These are phyloP conservation scores for Prochilodus magdalenae DNA, from an alignment of 2,113 vertebrate species.

Conservation along the genomic window DNA sequence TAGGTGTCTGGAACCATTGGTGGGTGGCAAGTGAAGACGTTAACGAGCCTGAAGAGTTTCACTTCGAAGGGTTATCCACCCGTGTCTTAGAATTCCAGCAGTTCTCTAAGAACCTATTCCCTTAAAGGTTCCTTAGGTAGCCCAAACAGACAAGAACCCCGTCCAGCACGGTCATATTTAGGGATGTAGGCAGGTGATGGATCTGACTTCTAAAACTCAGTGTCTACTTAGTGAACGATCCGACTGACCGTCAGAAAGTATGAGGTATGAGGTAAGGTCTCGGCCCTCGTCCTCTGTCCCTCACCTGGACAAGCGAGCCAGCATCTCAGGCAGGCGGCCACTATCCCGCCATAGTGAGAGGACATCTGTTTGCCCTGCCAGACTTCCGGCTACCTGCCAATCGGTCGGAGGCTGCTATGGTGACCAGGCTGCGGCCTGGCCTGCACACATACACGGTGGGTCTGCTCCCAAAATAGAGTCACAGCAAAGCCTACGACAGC, in stretches of 20 bases:
- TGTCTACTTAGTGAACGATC: neutral
- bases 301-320: slow-evolving; percentile 33
- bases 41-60: too few relatives aligned
- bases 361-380: slow-evolving; percentile 58
- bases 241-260: neutral
- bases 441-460: neutral
- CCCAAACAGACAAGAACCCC: too few relatives aligned
- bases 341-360: slow-evolving; percentile 40
- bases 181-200: neutral
- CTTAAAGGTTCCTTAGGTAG: too few relatives aligned
- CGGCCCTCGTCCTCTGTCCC: slow-evolving; percentile 34
- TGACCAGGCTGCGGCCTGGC: slow-evolving; percentile 18
- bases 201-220: neutral
- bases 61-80: too few relatives aligned
- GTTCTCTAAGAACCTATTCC: too few relatives aligned
- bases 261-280: slow-evolving; percentile 15
- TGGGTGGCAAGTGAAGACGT: too few relatives aligned
- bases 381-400: slow-evolving; percentile 48
- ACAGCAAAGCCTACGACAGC: neutral
- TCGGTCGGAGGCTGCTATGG: slow-evolving; percentile 35
- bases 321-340: slow-evolving; percentile 22
- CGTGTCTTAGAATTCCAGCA: too few relatives aligned
- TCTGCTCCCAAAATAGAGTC: slow-evolving; percentile 13
- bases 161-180: too few relatives aligned
- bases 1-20: too few relatives aligned